Conservation (phyloP, 1,140 invertebrate genomes). For the Drosophila grimshawi region DNA sequence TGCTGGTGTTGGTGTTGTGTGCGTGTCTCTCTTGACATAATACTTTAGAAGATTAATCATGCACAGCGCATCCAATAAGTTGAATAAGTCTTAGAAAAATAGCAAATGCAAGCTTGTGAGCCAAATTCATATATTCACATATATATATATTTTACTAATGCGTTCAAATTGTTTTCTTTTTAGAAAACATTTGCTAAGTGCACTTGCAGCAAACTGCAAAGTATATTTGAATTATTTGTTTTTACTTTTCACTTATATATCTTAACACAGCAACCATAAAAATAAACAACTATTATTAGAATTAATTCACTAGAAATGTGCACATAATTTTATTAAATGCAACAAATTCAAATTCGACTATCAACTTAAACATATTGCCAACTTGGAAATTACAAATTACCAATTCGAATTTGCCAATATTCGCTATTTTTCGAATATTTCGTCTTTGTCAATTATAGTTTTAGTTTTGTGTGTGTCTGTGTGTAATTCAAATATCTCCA, state of each 20-base stretch:
- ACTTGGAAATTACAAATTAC: background rate
- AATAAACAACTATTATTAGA: too few species aligned
- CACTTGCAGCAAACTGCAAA: background rate
- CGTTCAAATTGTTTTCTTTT: slow-evolving; percentile 22
- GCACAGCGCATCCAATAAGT: slow-evolving; percentile 64
- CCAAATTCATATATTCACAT: background rate
- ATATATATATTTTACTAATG: too few species aligned
- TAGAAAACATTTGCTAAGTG: slow-evolving; percentile 12
- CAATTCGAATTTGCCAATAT: background rate
- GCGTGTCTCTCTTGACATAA: background rate
- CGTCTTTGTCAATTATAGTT: slow-evolving; percentile 1
- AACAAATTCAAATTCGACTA: too few species aligned
- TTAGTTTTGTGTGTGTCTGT: background rate
- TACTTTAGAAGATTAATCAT: slow-evolving; percentile 63
- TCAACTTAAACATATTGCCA: background rate
- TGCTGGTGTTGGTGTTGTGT: background rate
- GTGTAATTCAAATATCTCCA: slow-evolving; percentile 13
- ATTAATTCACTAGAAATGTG: too few species aligned
- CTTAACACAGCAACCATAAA: too few species aligned
- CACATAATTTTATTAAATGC: too few species aligned
- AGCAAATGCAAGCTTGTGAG: slow-evolving; percentile 9
- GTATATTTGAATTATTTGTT: background rate
- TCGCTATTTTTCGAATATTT: background rate
- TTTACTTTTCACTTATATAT: too few species aligned
- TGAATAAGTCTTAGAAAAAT: slow-evolving; percentile 45